These are phyloP conservation scores for Calypte anna DNA, from an alignment of 2,113 vertebrate genomes.

Conservation along the genomic window DNA sequence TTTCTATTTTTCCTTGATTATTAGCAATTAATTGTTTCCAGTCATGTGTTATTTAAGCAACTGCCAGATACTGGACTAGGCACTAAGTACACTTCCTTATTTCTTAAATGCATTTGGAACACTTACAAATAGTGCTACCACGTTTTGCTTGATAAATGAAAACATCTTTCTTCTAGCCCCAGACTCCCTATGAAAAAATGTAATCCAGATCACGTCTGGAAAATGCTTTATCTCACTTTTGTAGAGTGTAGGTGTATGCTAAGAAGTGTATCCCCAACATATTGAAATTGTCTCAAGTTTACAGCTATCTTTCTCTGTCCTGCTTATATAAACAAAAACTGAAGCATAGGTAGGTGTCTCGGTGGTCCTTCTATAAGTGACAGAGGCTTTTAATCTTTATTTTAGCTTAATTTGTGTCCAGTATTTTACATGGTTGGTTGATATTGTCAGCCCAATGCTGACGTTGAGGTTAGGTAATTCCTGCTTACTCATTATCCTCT, in stretches of 20 bases:
- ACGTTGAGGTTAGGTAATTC: neutral
- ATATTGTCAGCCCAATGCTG: neutral
- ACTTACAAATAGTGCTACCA: neutral
- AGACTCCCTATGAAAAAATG: neutral
- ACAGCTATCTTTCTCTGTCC: neutral
- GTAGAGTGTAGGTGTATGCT: neutral
- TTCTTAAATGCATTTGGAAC: neutral
- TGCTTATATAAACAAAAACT: slow-evolving; percentile 18
- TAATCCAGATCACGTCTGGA: neutral
- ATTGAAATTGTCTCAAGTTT: neutral
- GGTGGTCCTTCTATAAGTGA: slow-evolving; percentile 6
- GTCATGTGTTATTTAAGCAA: neutral
- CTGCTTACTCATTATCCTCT: slow-evolving; percentile 48
- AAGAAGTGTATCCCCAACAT: neutral
- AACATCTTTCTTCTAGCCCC: neutral
- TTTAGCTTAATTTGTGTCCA: neutral
- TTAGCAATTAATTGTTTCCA: neutral
- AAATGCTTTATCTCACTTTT: neutral
- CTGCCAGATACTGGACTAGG: neutral
- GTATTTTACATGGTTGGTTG: neutral
- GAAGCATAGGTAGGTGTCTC: neutral
- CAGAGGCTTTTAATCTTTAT: slow-evolving; percentile 27
- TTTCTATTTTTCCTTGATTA: slow-evolving; percentile 1
- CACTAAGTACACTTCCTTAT: neutral
- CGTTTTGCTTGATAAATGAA: neutral